Percentiles rank a stretch among this genome's conserved stretches.
phyloP scores from a whole-genome alignment of 1,140 invertebrate genomes.

The Brachionus plicatilis region DNA sequence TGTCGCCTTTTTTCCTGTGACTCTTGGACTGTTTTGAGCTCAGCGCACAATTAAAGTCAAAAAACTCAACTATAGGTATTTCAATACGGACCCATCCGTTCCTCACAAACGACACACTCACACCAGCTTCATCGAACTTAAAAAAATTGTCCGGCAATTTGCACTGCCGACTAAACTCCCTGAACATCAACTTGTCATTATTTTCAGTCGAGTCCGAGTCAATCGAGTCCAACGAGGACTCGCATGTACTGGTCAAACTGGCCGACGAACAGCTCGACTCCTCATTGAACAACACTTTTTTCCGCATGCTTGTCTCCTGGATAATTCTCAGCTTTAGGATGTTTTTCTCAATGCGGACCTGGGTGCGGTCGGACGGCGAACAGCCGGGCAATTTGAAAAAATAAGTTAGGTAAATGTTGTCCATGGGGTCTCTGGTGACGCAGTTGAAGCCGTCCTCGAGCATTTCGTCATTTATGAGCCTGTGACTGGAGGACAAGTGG shows the following conservation, averaged over 20 bases:
- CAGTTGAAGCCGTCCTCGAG: slow-evolving; percentile 10
- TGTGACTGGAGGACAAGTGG: not conserved
- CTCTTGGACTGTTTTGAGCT: not conserved
- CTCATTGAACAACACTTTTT: not conserved
- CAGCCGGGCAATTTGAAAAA: slow-evolving; percentile 16
- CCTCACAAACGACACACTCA: slow-evolving; percentile 10
- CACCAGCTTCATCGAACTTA: slow-evolving; percentile 21
- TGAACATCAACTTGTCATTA: slow-evolving; percentile 1
- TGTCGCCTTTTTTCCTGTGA: not conserved
- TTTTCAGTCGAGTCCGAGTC: not conserved
- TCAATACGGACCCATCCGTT: slow-evolving; percentile 21
- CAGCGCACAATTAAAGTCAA: slow-evolving; percentile 4
- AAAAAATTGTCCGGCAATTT: slow-evolving; percentile 23
- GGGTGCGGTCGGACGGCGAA: slow-evolving; percentile 1
- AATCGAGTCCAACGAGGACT: not conserved
- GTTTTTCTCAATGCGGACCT: slow-evolving; percentile 8
- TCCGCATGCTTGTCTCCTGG: not conserved
- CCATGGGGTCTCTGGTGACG: not conserved
- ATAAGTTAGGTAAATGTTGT: slow-evolving; percentile 25
- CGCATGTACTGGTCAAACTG: not conserved
- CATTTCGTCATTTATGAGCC: not conserved
- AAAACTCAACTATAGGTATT: slow-evolving; percentile 29
- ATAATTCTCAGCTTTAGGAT: slow-evolving; percentile 3
- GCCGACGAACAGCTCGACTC: not conserved
- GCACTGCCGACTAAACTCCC: slow-evolving; percentile 13